Evolutionary conservation across 2,797 vertebrate genomes (phyloP).

Genomic region (Dryobates pubescens): DNA sequence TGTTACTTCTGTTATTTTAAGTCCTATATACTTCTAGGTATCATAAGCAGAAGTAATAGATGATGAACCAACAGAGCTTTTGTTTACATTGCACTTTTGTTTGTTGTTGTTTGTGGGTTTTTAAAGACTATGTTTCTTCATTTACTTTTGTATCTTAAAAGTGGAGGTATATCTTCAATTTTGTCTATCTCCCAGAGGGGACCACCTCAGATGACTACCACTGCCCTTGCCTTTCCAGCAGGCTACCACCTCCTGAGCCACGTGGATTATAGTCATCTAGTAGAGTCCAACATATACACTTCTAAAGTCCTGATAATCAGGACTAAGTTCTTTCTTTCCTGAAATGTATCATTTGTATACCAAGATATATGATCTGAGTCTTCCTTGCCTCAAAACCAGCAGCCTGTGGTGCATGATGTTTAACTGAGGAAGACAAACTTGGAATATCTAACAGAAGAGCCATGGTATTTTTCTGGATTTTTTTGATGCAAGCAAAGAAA

Average conservation of each 20-base stretch:
- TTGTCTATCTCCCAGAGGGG: background rate
- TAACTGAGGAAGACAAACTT: background rate
- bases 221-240: background rate
- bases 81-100: background rate
- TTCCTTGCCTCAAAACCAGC: background rate
- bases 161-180: background rate
- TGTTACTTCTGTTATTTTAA: background rate
- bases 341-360: background rate
- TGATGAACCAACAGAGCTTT: background rate
- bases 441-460: background rate
- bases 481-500: background rate
- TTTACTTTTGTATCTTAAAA: background rate
- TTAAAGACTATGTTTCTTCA: background rate
- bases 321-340: background rate
- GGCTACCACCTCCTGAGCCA: background rate
- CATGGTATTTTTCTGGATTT: accelerated
- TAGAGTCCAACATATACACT: background rate
- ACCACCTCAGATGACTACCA: background rate
- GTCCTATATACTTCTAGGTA: background rate
- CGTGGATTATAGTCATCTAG: background rate
- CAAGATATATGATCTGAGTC: background rate
- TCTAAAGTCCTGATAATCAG: background rate
- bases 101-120: background rate
- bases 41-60: background rate
- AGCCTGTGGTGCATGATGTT: background rate